Evolutionary conservation across 2,888 invertebrate genomes (phyloP), one percentile per base, ranked within the genome.

Genomic region (Eudasyphora cyanicolor): DNA sequence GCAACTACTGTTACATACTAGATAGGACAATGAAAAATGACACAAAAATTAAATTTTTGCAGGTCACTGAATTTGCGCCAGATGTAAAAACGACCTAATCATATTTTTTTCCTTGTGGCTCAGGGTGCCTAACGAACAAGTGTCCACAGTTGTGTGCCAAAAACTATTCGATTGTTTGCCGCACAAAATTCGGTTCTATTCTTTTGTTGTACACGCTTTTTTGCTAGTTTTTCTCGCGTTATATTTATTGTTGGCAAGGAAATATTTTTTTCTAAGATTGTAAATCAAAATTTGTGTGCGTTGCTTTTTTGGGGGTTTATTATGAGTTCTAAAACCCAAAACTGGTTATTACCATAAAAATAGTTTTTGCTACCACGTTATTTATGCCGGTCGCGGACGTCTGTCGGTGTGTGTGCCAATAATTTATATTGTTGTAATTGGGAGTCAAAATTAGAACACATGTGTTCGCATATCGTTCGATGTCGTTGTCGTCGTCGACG

Each of bases 281-380:
- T 81, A 54, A 71, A 80, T 80, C 57, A 77, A 60, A 76, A 51
- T 49, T 45, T 42, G 24, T 67, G 67, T 67, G 67, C 67, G 24
- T 80, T 69, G 51, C 10, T 57, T 70, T 62, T 62, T 27, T 29
- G 29, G 51, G 45, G 17, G 19, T 80, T 45, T 45, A 35, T 75
- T 75, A 60, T 10, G 51, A 70, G 6, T 24, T n/a, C 57, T 49
- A 42, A 71, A 42, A 73, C 10, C 29, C 51, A n/a, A 14, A 7
- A 35, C 21, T 70, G 54, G 82, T 82, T 75, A 74, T 82, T 70
- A 70, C 74, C 69, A 77, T 75, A 82, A 82, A 67, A 38, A 42
- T 42, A 21, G 38, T 38, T 29, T 60, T 29, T 24, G 32, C 32
- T 62, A 71, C 27, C 64, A 60, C 7, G 32, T 57, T 74, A 70